Evolutionary conservation across 1,140 invertebrate genomes (phyloP), one percentile per base, ranked within the genome.

Genomic region (Bombus balteatus): DNA sequence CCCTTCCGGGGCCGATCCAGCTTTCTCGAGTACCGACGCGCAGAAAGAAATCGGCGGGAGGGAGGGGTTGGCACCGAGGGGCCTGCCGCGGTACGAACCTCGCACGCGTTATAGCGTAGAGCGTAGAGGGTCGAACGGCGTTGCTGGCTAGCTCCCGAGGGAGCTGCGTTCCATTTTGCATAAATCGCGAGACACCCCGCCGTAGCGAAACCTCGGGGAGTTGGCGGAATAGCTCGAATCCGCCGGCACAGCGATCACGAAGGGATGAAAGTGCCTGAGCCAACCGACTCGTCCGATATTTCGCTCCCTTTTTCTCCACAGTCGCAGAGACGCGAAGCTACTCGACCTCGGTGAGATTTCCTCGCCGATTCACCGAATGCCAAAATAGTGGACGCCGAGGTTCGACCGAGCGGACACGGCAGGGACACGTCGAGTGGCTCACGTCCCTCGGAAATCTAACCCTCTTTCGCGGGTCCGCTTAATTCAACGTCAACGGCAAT

Each of bases 171-270:
- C 92, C 94, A 94, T 94, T 95, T 95, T 95, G 94, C 94, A 95
- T 95, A 95, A 95, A 94, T 95, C 94, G 94, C 94, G 92, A 95
- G 94, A 94, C 94, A 95, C 94, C 94, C 94, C 91, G 92, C 87
- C 73, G 87, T 80, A 85, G 71, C 74, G 77, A 86, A 91, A 91
- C 90, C 90, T 91, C 88, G 83, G 89, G 91, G 92, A 93, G 92
- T 92, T 92, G 90, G 85, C 85, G 84, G 86, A 92, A 93, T 93
- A 92, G 89, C 86, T 92, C 89, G 89, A 89, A 93, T 88, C 81
- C 76, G 88, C 65, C 81, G 73, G 77, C 81, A 73, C 47, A 68
- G 85, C 87, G 84, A 90, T 85, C 88, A 81, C 88, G 74, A 78
- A 87, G 90, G 87, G 87, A 88, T 73, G 87, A 86, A 91, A 87